Evolutionary conservation across 2,888 invertebrate species (phyloP).

Genomic region (Buathra laborator): DNA sequence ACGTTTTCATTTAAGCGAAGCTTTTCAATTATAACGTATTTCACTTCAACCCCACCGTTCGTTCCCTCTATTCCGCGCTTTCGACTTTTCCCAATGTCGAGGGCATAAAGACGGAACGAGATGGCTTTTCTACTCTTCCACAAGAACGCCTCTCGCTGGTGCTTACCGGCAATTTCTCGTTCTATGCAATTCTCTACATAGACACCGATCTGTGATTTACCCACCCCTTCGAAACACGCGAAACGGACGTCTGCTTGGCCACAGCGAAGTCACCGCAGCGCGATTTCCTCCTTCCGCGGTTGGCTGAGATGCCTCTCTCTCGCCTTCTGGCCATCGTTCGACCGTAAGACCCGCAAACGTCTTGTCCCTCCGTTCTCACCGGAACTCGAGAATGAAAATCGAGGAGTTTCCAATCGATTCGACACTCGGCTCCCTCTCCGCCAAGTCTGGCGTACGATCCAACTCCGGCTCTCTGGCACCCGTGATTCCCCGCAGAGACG

Average conservation of each 20-base stretch:
- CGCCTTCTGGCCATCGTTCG: slow-evolving; percentile 66
- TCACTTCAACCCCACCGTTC: slow-evolving; percentile 73
- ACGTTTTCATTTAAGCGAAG: slow-evolving; percentile 78
- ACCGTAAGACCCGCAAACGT: slow-evolving; percentile 44
- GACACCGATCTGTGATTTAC: slow-evolving; percentile 12
- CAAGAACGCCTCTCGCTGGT: not conserved
- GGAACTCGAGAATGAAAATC: slow-evolving; percentile 65
- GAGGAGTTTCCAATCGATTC: slow-evolving; percentile 71
- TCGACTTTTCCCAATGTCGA: not conserved
- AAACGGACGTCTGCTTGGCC: slow-evolving; percentile 6
- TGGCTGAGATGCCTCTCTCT: slow-evolving; percentile 37
- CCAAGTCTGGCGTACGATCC: slow-evolving; percentile 21
- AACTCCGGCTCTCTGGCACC: slow-evolving; percentile 1
- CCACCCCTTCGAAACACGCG: not conserved
- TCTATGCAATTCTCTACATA: slow-evolving; percentile 5
- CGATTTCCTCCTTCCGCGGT: slow-evolving; percentile 1
- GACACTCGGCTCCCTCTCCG: slow-evolving; percentile 50
- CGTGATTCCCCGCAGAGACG: slow-evolving; percentile 39
- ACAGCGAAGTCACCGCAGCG: slow-evolving; percentile 64
- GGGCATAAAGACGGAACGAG: not conserved
- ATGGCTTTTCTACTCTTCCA: slow-evolving; percentile 7
- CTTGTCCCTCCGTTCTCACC: slow-evolving; percentile 30
- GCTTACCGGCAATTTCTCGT: not conserved
- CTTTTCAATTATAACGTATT: slow-evolving; percentile 82
- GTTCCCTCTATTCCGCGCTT: not conserved